These are phyloP conservation scores for Pyrgus malvae DNA, from an alignment of 2,888 invertebrate genomes.

Conservation along the genomic window DNA sequence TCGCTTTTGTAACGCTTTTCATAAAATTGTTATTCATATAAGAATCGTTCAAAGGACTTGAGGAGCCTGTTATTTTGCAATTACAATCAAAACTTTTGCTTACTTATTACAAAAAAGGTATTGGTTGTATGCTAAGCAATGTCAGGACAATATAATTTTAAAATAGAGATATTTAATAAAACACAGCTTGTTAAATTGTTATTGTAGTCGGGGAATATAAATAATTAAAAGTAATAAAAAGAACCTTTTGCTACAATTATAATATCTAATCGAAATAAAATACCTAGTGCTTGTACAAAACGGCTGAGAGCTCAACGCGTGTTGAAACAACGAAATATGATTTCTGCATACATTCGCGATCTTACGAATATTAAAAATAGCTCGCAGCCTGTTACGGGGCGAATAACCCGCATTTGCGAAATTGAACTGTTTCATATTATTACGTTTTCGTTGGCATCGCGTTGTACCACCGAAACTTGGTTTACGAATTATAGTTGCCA, in stretches of 20 bases:
- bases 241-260: not conserved
- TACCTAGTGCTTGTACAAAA: not conserved
- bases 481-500: slow-evolving; percentile 12
- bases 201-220: too few relatives aligned
- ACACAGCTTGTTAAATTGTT: too few relatives aligned
- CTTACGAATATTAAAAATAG: slow-evolving; percentile 13
- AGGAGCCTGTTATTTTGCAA: too few relatives aligned
- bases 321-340: not conserved
- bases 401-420: slow-evolving; percentile 12
- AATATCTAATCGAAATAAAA: not conserved
- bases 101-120: too few relatives aligned
- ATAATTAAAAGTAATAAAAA: too few relatives aligned
- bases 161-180: too few relatives aligned
- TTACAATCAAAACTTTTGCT: too few relatives aligned
- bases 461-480: slow-evolving; percentile 1
- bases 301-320: not conserved
- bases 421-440: slow-evolving; percentile 20
- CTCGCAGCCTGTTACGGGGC: not conserved
- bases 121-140: too few relatives aligned
- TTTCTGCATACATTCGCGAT: not conserved
- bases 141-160: too few relatives aligned
- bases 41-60: too few relatives aligned
- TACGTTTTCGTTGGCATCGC: slow-evolving; percentile 8
- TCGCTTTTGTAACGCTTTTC: too few relatives aligned
- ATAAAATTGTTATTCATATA: too few relatives aligned